These are phyloP conservation scores for Papilio protenor DNA, from an alignment of 2,888 invertebrate species.

Conservation along the genomic window DNA sequence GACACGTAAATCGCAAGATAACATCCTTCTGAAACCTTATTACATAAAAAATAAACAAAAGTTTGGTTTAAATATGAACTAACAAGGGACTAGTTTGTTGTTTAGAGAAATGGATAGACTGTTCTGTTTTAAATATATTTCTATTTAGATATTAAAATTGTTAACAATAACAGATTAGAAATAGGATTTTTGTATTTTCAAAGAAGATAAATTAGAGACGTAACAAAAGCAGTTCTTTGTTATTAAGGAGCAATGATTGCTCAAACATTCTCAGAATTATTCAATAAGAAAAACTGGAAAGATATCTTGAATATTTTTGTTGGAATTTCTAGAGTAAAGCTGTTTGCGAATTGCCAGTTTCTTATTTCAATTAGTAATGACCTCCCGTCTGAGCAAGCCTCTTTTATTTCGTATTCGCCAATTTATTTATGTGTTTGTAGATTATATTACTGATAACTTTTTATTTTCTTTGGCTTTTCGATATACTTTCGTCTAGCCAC, in stretches of 20 bases:
- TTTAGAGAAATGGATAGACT: too few species aligned
- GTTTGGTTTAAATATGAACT: too few species aligned
- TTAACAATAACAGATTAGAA: neutral
- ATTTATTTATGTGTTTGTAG: slow-evolving; percentile 30
- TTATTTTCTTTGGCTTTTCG: neutral
- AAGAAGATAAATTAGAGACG: neutral
- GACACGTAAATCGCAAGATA: too few species aligned
- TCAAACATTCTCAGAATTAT: slow-evolving; percentile 18
- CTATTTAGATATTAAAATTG: too few species aligned
- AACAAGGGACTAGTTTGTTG: too few species aligned
- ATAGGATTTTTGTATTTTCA: neutral
- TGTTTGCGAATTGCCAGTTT: slow-evolving; percentile 38
- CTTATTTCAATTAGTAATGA: slow-evolving; percentile 43
- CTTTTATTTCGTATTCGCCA: slow-evolving; percentile 35
- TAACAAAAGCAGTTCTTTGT: neutral
- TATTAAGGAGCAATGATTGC: neutral
- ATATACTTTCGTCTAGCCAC: slow-evolving; percentile 6
- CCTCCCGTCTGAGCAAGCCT: slow-evolving; percentile 35
- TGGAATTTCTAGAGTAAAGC: slow-evolving; percentile 26
- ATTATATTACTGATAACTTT: slow-evolving; percentile 33
- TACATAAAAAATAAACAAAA: too few species aligned
- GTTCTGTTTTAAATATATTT: too few species aligned
- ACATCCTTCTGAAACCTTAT: too few species aligned
- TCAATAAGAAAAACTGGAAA: slow-evolving; percentile 13
- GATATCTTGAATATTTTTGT: slow-evolving; percentile 7